These are phyloP conservation scores for Molothrus ater DNA, from an alignment of 2,797 vertebrate genomes.

Conservation along the genomic window DNA sequence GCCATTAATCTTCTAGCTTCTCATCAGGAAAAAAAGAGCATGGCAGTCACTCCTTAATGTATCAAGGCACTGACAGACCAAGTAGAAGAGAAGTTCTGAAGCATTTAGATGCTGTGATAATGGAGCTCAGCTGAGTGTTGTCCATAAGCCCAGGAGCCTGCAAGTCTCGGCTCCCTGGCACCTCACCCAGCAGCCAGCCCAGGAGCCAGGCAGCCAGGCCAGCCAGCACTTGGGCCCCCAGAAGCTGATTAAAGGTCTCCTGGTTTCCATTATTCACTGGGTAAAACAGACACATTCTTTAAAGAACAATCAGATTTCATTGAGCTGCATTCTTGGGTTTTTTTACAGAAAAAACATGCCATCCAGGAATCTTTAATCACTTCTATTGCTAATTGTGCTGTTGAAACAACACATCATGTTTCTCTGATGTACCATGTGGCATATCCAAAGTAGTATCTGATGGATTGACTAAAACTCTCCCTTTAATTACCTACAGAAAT, in stretches of 20 bases:
- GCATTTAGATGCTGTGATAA: conserved; percentile 33
- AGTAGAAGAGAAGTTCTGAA: not conserved
- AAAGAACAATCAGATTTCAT: not conserved
- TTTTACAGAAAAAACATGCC: not conserved
- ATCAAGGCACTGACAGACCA: not conserved
- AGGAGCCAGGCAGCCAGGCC: conserved; percentile 9
- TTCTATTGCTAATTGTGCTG: not conserved
- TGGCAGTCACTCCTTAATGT: not conserved
- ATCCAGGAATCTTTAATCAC: not conserved
- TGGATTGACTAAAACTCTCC: not conserved
- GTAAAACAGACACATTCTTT: not conserved
- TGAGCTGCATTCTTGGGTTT: not conserved
- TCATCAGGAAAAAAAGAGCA: not conserved
- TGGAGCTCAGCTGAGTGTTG: conserved; percentile 6
- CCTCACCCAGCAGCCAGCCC: not conserved
- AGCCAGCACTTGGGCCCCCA: not conserved
- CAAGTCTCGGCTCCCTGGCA: conserved; percentile 45
- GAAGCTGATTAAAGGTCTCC: conserved; percentile 11
- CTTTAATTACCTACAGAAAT: conserved; percentile 34
- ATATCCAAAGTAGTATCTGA: not conserved
- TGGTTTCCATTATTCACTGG: not conserved
- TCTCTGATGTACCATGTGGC: not conserved
- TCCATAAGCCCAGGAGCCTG: conserved; percentile 36
- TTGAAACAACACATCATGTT: not conserved
- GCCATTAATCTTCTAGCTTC: not conserved